These are phyloP conservation scores for Centropus unirufus DNA, from an alignment of 2,113 vertebrate genomes.

Conservation along the genomic window DNA sequence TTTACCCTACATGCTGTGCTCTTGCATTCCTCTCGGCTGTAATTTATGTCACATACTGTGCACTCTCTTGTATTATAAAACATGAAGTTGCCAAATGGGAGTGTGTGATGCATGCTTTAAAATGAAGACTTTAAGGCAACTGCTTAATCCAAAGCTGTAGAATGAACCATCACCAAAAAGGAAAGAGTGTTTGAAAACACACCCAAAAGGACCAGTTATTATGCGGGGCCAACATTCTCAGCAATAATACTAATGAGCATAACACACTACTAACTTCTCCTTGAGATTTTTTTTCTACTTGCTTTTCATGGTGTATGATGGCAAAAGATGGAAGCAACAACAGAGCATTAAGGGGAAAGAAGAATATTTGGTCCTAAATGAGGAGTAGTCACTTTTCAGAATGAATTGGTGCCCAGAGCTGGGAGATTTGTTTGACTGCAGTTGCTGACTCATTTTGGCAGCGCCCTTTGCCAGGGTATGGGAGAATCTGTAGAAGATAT, in stretches of 20 bases:
- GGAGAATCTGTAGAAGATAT: background rate
- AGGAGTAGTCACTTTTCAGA: background rate
- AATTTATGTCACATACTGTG: constrained; percentile 70
- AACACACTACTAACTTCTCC: background rate
- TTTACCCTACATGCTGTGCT: constrained; percentile 63
- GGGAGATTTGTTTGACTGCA: background rate
- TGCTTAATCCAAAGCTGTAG: constrained; percentile 18
- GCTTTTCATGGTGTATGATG: background rate
- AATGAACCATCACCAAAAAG: constrained; percentile 41
- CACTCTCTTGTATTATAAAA: constrained; percentile 60
- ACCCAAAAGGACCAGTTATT: constrained; percentile 1
- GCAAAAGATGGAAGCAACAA: background rate
- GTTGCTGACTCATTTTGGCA: background rate
- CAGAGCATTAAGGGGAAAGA: background rate
- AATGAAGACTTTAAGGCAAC: constrained; percentile 57
- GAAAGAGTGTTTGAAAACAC: constrained; percentile 28
- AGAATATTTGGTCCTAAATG: background rate
- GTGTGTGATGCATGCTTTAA: constrained; percentile 37
- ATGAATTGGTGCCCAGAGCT: background rate
- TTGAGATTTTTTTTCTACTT: background rate
- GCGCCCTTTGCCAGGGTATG: background rate
- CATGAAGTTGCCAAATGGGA: constrained; percentile 69
- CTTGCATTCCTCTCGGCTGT: constrained; percentile 66
- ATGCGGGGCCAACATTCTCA: background rate
- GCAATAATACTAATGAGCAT: constrained; percentile 3